A percentile compares a stretch with the other conserved stretches of the same genome.
Evolutionary conservation across 2,113 vertebrate species (phyloP).

Genomic region (Aphyosemion australe): DNA sequence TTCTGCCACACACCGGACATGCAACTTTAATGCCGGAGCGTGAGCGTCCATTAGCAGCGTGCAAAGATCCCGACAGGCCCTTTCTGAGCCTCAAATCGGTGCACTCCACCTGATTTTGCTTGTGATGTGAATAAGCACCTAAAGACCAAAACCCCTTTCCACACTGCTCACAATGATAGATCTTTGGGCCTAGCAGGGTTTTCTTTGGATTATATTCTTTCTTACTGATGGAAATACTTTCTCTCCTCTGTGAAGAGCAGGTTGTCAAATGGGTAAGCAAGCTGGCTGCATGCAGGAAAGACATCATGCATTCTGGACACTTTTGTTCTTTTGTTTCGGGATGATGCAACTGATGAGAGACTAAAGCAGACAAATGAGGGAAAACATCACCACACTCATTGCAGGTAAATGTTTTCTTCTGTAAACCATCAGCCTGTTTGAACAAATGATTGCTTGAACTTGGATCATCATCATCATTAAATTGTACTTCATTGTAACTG

Average conservation of each 20-base stretch:
- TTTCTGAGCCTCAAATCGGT: slow-evolving; percentile 58
- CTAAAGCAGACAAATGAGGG: slow-evolving; percentile 71
- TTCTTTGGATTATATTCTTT: slow-evolving; percentile 81
- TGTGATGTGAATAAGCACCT: slow-evolving; percentile 80
- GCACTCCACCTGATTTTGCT: slow-evolving; percentile 71
- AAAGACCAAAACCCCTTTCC: slow-evolving; percentile 82
- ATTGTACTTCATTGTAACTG: slow-evolving; percentile 49
- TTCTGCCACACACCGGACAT: slow-evolving; percentile 74
- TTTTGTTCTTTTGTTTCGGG: slow-evolving; percentile 67
- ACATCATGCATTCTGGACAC: slow-evolving; percentile 69
- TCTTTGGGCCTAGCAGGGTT: slow-evolving; percentile 80
- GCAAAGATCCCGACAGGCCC: slow-evolving; percentile 26
- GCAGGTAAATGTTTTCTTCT: slow-evolving; percentile 65
- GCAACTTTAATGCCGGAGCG: slow-evolving; percentile 59
- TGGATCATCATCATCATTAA: slow-evolving; percentile 41
- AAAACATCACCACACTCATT: slow-evolving; percentile 72
- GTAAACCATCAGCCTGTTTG: slow-evolving; percentile 48
- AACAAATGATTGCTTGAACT: slow-evolving; percentile 40
- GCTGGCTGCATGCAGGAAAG: slow-evolving; percentile 64
- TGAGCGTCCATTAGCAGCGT: slow-evolving; percentile 48
- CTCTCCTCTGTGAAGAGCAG: slow-evolving; percentile 52
- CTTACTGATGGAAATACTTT: slow-evolving; percentile 29
- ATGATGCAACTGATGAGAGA: slow-evolving; percentile 75
- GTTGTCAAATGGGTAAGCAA: slow-evolving; percentile 70
- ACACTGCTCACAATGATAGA: slow-evolving; percentile 79